Conservation (phyloP, 2,797 vertebrate genomes). For the Diplodus puntazzo region DNA sequence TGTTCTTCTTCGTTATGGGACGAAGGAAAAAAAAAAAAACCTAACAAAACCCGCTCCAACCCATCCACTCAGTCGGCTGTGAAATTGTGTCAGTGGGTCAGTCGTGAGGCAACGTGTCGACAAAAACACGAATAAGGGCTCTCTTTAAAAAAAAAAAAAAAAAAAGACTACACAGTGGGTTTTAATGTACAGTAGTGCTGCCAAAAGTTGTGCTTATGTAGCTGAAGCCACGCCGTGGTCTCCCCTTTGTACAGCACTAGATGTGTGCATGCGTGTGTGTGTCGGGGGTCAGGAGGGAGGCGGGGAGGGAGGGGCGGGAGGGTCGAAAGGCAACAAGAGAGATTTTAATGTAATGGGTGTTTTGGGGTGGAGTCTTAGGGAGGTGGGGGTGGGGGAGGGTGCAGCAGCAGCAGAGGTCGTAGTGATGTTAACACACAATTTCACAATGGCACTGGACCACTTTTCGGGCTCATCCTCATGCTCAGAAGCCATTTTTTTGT, state of each 20-base stretch:
- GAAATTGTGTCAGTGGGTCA: constrained; percentile 77
- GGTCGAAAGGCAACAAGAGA: constrained; percentile 32
- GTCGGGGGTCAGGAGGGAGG: constrained; percentile 25
- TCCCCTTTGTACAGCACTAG: constrained; percentile 80
- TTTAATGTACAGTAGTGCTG: constrained; percentile 82
- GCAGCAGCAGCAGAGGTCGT: constrained; percentile 55
- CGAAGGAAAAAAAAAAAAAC: constrained; percentile 28
- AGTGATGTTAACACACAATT: constrained; percentile 74
- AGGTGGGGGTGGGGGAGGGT: background rate
- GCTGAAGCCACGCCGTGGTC: constrained; percentile 78
- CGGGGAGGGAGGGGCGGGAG: background rate
- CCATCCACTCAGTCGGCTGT: constrained; percentile 72
- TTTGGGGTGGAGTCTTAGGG: constrained; percentile 12
- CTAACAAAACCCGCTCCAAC: constrained; percentile 46
- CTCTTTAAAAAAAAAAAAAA: constrained; percentile 69
- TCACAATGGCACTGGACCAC: constrained; percentile 81
- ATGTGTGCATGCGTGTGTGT: constrained; percentile 75
- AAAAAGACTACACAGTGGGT: constrained; percentile 57
- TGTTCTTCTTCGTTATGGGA: constrained; percentile 51
- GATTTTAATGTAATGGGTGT: constrained; percentile 25
- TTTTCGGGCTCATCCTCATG: constrained; percentile 54
- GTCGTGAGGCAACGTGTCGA: constrained; percentile 66
- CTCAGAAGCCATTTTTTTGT: constrained; percentile 46
- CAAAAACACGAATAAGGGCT: constrained; percentile 82
- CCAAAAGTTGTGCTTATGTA: constrained; percentile 84